Evolutionary conservation across 2,888 invertebrate genomes (phyloP).

Genomic region (Mystacides longicornis): DNA sequence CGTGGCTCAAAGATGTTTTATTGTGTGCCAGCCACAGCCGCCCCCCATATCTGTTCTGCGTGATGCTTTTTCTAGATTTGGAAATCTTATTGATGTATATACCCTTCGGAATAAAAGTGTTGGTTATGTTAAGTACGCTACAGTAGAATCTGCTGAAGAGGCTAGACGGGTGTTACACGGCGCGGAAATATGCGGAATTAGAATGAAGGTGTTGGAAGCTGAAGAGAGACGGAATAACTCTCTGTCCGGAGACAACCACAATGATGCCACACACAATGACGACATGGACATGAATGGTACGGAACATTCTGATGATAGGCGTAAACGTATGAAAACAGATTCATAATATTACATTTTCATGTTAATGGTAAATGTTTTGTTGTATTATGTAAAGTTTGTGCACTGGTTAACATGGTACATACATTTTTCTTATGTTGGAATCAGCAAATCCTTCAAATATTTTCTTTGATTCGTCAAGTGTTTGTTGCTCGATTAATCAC

Average conservation of each 20-base stretch:
- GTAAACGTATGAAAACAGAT: constrained; percentile 30
- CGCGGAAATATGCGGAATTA: constrained; percentile 78
- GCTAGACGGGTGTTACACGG: constrained; percentile 78
- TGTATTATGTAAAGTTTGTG: no score
- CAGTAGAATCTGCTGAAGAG: constrained; percentile 62
- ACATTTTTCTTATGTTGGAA: no score
- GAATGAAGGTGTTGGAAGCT: constrained; percentile 83
- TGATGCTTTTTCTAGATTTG: constrained; percentile 87
- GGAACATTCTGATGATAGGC: constrained; percentile 27
- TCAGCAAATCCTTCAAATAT: no score
- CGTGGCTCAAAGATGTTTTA: constrained; percentile 60
- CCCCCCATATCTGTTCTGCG: constrained; percentile 72
- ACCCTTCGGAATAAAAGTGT: constrained; percentile 84
- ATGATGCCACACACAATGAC: constrained; percentile 11
- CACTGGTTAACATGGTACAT: no score
- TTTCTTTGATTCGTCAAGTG: no score
- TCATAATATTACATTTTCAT: no score
- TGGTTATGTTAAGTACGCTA: constrained; percentile 85
- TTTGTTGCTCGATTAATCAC: no score
- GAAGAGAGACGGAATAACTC: constrained; percentile 49
- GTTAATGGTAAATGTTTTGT: no score
- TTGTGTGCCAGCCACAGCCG: constrained; percentile 57
- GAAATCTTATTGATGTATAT: constrained; percentile 83
- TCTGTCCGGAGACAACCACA: constrained; percentile 6
- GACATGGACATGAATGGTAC: constrained; percentile 11